These are phyloP conservation scores for Helarctos malayanus DNA, from an alignment of 2,797 vertebrate genomes.

Conservation along the genomic window DNA sequence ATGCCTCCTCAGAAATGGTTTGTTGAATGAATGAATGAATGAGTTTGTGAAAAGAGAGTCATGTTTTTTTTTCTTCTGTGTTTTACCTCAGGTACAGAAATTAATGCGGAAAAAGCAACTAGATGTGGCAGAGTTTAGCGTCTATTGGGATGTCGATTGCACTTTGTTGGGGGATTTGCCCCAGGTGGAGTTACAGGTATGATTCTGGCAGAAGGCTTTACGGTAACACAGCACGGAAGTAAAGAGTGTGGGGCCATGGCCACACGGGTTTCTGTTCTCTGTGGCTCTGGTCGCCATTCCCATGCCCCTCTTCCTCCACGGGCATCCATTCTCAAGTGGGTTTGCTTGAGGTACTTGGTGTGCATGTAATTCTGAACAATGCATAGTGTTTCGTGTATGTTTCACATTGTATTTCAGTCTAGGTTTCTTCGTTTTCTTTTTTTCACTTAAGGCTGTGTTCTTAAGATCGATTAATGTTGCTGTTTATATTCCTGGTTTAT, in stretches of 20 bases:
- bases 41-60: neutral
- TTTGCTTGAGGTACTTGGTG: neutral
- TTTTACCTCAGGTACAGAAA: constrained; percentile 92
- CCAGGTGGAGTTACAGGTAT: constrained; percentile 95
- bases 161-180: constrained; percentile 95
- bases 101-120: constrained; percentile 95
- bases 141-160: constrained; percentile 97
- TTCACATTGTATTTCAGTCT: neutral
- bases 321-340: neutral
- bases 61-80: constrained; percentile 35
- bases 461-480: neutral
- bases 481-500: neutral
- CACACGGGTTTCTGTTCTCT: neutral
- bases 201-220: neutral
- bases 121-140: constrained; percentile 96
- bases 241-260: rapidly evolving
- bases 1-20: neutral
- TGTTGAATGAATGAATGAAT: neutral
- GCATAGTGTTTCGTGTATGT: neutral
- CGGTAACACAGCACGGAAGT: rapidly evolving
- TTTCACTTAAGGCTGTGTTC: neutral
- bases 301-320: neutral
- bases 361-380: neutral
- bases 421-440: neutral
- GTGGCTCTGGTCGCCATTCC: neutral